Evolutionary conservation across 1,140 invertebrate species (phyloP).

Genomic region (Eupristina koningsbergeri): DNA sequence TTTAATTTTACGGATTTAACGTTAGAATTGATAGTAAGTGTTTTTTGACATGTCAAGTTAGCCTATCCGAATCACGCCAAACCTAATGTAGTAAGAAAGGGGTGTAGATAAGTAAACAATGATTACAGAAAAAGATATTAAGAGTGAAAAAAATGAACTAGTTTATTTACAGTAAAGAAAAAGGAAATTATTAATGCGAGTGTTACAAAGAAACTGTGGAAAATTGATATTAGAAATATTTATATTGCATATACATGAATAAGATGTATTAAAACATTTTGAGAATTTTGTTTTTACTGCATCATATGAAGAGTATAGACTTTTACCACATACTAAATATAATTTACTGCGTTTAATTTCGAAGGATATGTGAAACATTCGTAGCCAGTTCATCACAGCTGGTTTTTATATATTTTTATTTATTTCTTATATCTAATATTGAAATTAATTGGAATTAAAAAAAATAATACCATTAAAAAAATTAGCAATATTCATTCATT

Average conservation of each 20-base stretch:
- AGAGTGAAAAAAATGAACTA: neutral
- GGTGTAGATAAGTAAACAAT: neutral
- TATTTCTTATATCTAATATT: no score
- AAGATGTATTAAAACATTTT: neutral
- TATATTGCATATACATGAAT: neutral
- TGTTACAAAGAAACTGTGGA: neutral
- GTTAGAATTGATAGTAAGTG: neutral
- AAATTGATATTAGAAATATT: neutral
- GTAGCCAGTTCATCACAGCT: no score
- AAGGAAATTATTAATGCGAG: neutral
- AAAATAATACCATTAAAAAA: no score
- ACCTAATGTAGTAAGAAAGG: neutral
- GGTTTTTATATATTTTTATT: no score
- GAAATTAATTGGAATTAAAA: no score
- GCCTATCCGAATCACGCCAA: neutral
- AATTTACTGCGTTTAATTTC: neutral
- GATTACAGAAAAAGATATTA: neutral
- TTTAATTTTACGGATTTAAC: neutral
- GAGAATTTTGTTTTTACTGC: neutral
- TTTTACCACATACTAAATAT: conserved; percentile 23
- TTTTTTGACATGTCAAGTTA: neutral
- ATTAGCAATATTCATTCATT: no score
- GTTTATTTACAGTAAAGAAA: neutral
- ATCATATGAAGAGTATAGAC: neutral
- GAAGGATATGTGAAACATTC: no score